phyloP scores from a whole-genome alignment of 2,113 vertebrate species.

The Corythornis cristatus region DNA sequence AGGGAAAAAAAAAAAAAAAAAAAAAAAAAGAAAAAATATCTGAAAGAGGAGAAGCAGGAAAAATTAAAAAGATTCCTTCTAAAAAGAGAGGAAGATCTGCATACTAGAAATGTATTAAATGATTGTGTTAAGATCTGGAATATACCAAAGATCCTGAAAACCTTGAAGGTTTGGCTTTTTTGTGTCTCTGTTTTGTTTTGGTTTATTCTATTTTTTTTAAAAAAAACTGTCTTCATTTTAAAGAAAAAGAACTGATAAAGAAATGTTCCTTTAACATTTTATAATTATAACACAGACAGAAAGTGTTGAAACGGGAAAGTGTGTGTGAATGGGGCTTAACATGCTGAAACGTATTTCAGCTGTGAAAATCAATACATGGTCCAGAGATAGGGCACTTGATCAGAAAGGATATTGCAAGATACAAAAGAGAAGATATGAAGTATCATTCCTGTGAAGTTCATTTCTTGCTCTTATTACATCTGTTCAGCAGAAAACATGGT shows the following conservation, averaged over 20 bases:
- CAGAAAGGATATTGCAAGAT: constrained; percentile 78
- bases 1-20: background rate
- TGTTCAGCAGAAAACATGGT: constrained; percentile 29
- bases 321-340: constrained; percentile 20
- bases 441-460: constrained; percentile 66
- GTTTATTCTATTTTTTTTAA: background rate
- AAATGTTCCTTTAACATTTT: constrained; percentile 62
- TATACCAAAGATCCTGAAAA: background rate
- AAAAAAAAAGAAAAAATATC: background rate
- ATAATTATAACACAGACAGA: constrained; percentile 49
- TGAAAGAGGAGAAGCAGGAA: background rate
- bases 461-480: constrained; percentile 70
- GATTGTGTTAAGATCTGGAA: background rate
- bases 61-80: background rate
- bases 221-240: background rate
- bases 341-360: constrained; percentile 61
- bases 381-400: constrained; percentile 72
- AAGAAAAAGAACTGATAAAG: background rate
- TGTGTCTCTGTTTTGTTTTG: background rate
- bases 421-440: constrained; percentile 69
- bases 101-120: background rate
- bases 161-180: background rate
- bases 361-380: constrained; percentile 72
- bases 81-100: background rate
- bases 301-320: constrained; percentile 31